Base-by-base conservation (phyloP, 2,888 invertebrate species). In the Ypsolopha scabrella region DNA sequence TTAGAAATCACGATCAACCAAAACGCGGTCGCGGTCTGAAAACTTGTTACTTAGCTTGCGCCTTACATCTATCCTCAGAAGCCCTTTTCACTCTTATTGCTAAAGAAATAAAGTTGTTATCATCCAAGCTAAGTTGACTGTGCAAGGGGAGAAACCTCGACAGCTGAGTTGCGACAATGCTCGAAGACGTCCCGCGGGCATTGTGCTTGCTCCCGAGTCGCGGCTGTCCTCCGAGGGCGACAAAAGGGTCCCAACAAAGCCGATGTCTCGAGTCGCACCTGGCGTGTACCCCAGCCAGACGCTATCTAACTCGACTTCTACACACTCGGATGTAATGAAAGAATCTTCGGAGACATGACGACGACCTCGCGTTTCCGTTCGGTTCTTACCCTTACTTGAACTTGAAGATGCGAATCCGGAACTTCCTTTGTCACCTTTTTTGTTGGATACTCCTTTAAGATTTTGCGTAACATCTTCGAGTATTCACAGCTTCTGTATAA, bases 171-270 rank as follows among this genome's bases (percentile, higher is more conserved):
- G 61, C 72, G 71, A 83, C 82, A 85, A 82, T 78, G 59, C 71
- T 64, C 72, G 82, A 83, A 85, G 86, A 86, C 81, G 83, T 81
- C 80, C 77, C 80, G 80, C 70, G 68, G 75, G 71, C 66, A 76
- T 85, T 86, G 82, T 83, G 66, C 62, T 68, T 70, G 68, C 70
- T 72, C 69, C 72, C 68, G 24, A 24, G 24, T 24, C 24, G 24
- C 24, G 56, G 57, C 60, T 57, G 58, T 63, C 60, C 63, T 37
- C 64, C 53, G 50, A 50, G 52, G 54, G 54, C 59, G 61, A 64
- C 64, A 68, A 68, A 63, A 57, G 62, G 64, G 60, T 67, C 63
- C 65, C 62, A 64, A 72, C 76, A 80, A 80, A 77, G 70, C 72
- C 24, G 65, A 66, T 76, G 82, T 75, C 80, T 77, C 74, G 70